Conservation (phyloP, 2,113 vertebrate species). For the Brienomyrus brachyistius region DNA sequence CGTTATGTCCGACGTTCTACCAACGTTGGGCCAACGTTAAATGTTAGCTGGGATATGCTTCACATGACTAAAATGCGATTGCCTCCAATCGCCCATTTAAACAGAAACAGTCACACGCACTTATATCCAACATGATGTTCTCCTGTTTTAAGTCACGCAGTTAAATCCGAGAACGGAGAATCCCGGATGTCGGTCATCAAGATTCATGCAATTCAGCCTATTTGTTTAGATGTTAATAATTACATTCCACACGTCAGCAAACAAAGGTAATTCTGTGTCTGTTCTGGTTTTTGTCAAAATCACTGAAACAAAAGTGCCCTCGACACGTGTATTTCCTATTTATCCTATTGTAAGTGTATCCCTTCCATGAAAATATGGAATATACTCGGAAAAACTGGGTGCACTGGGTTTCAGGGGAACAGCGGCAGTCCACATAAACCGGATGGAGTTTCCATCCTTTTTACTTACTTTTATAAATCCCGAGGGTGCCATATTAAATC, state of each 20-base stretch:
- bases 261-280: not conserved
- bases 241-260: not conserved
- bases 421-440: not conserved
- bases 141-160: not conserved
- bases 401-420: not conserved
- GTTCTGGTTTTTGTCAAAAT: not conserved
- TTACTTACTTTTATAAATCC: not conserved
- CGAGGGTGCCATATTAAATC: not conserved
- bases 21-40: no score
- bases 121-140: no score
- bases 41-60: not conserved
- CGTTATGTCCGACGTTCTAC: no score
- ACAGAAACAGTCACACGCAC: no score
- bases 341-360: not conserved
- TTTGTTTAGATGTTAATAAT: not conserved
- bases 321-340: not conserved
- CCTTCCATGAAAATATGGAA: not conserved
- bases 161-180: not conserved
- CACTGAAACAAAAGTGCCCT: not conserved
- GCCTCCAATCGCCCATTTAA: no score
- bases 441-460: not conserved
- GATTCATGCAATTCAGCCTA: not conserved
- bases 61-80: not conserved
- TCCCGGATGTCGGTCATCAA: not conserved
- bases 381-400: not conserved